Evolutionary conservation across 37 sponge, comb jelly and placozoan genomes (phyloP).

Genomic region (Chondrosia reniformis): DNA sequence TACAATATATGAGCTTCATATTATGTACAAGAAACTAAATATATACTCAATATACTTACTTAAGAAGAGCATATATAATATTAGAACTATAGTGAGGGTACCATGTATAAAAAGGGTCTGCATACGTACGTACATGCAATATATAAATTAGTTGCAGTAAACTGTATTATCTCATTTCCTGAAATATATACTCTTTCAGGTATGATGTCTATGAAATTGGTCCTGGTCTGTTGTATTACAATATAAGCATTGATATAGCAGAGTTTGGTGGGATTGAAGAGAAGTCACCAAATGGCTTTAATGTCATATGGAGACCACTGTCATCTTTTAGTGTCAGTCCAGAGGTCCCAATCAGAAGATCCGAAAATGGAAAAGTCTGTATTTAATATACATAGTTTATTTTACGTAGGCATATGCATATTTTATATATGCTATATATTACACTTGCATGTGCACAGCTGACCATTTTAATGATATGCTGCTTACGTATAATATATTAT

Average conservation of each 20-base stretch:
- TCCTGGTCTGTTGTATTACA: slow-evolving; percentile 53
- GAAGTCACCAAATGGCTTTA: not conserved
- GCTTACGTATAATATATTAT: not conserved
- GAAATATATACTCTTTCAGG: too few relatives aligned
- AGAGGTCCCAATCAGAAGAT: slow-evolving; percentile 41
- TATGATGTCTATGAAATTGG: slow-evolving; percentile 69
- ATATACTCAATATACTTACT: too few relatives aligned
- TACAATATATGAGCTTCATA: too few relatives aligned
- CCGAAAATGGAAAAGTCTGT: slow-evolving; percentile 64
- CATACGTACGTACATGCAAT: too few relatives aligned
- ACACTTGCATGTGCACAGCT: not conserved
- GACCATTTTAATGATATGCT: not conserved
- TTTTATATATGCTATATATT: not conserved
- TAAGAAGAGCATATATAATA: too few relatives aligned
- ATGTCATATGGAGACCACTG: slow-evolving; percentile 43
- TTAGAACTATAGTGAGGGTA: too few relatives aligned
- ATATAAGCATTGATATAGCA: slow-evolving; percentile 48
- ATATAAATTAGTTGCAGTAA: too few relatives aligned
- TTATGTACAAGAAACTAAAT: too few relatives aligned
- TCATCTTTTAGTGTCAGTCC: slow-evolving; percentile 47
- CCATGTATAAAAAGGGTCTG: too few relatives aligned
- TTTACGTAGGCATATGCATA: not conserved
- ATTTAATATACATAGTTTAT: not conserved
- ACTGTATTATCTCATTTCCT: too few relatives aligned
- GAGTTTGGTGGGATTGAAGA: slow-evolving; percentile 33